Conservation (phyloP, 2,888 invertebrate genomes). For the Acanthopleura granulata region DNA sequence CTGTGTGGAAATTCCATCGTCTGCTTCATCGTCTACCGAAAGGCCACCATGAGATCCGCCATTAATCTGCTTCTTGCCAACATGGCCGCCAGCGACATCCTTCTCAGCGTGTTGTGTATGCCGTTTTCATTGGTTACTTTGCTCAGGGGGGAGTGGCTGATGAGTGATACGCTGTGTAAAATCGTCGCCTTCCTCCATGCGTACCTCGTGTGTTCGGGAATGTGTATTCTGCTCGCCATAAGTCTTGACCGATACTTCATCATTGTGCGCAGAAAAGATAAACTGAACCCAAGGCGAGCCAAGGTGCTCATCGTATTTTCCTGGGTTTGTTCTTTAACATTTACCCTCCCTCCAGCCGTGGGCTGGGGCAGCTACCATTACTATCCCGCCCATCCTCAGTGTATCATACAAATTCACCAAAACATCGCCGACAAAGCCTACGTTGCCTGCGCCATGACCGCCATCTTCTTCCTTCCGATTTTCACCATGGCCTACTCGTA, state of each 20-base stretch:
- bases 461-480: constrained; percentile 52
- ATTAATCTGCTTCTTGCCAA: constrained; percentile 62
- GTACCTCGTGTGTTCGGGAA: constrained; percentile 45
- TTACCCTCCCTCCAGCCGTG: constrained; percentile 43
- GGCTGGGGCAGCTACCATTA: constrained; percentile 40
- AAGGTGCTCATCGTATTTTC: constrained; percentile 37
- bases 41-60: constrained; percentile 61
- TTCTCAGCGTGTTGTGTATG: constrained; percentile 45
- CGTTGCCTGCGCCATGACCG: constrained; percentile 29
- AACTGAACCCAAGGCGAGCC: constrained; percentile 43
- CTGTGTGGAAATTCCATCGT: constrained; percentile 53
- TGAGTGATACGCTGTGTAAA: constrained; percentile 36
- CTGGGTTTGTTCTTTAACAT: constrained; percentile 39
- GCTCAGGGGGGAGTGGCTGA: constrained; percentile 34
- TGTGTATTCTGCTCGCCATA: constrained; percentile 50
- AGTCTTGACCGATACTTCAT: constrained; percentile 59
- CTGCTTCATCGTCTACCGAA: constrained; percentile 55
- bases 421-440: constrained; percentile 35
- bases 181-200: constrained; percentile 44
- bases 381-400: constrained; percentile 28
- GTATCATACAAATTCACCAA: constrained; percentile 25
- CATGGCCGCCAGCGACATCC: constrained; percentile 54
- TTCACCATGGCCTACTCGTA: constrained; percentile 47
- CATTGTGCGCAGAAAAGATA: constrained; percentile 50
- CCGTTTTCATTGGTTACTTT: constrained; percentile 46